These are phyloP conservation scores for Drosophila birchii DNA, from an alignment of 2,888 invertebrate species.

Conservation along the genomic window DNA sequence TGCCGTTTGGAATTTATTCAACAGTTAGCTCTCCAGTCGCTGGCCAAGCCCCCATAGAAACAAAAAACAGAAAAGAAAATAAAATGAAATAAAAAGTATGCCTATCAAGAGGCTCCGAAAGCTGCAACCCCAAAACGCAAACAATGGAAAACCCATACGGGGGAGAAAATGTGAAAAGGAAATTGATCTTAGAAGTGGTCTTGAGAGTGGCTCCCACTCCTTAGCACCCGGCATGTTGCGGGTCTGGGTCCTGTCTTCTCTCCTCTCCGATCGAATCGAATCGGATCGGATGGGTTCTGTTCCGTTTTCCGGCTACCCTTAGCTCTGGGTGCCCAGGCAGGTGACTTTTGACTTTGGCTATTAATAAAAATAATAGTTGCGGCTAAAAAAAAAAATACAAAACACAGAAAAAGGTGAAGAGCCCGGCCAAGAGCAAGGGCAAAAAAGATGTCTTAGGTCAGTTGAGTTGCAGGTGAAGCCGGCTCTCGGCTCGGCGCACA, in stretches of 20 bases:
- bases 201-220: conserved; percentile 27
- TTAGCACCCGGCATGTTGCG: conserved; percentile 37
- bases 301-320: conserved; percentile 79
- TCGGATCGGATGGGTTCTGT: conserved; percentile 20
- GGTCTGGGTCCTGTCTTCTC: conserved; percentile 12
- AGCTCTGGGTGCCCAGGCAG: conserved; percentile 67
- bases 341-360: conserved; percentile 82
- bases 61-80: conserved; percentile 29
- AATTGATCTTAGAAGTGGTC: conserved; percentile 65
- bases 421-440: conserved; percentile 62
- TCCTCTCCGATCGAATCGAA: background rate
- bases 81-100: conserved; percentile 11
- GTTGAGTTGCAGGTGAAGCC: conserved; percentile 75
- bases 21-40: conserved; percentile 49
- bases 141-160: conserved; percentile 13
- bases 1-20: conserved; percentile 75
- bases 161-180: conserved; percentile 50
- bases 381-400: conserved; percentile 58
- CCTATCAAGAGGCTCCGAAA: conserved; percentile 35
- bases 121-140: conserved; percentile 67
- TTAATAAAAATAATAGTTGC: conserved; percentile 83
- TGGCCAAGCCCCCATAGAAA: conserved; percentile 69
- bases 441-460: conserved; percentile 84
- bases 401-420: conserved; percentile 49
- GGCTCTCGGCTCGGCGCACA: conserved; percentile 58